Evolutionary conservation across 1,140 invertebrate species (phyloP).

Genomic region (Bombyx mandarina): DNA sequence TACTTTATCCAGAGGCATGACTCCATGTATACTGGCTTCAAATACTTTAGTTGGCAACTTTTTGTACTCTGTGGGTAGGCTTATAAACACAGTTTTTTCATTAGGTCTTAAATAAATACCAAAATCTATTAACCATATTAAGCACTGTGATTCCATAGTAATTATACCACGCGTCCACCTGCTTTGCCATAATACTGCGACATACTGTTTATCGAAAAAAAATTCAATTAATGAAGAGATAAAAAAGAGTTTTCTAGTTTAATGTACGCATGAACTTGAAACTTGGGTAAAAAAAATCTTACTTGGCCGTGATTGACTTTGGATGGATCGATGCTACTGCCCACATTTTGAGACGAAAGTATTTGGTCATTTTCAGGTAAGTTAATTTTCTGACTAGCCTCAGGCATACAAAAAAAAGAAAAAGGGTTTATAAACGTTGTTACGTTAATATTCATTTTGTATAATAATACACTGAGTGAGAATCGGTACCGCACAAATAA

Average conservation of each 20-base stretch:
- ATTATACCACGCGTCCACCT: slow-evolving; percentile 41
- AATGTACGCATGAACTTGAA: no score
- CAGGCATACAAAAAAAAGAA: slow-evolving; percentile 31
- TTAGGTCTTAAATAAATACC: slow-evolving; percentile 31
- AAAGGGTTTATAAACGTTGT: slow-evolving; percentile 39
- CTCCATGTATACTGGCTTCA: slow-evolving; percentile 49
- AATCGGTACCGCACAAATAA: no score
- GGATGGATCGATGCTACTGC: slow-evolving; percentile 7
- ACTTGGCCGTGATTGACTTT: slow-evolving; percentile 34
- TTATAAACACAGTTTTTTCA: slow-evolving; percentile 24
- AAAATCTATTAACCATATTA: slow-evolving; percentile 45
- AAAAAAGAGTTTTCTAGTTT: background rate
- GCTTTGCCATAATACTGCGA: slow-evolving; percentile 38
- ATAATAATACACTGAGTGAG: no score
- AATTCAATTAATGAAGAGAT: slow-evolving; percentile 1
- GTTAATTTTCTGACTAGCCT: slow-evolving; percentile 8
- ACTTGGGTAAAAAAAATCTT: slow-evolving; percentile 4
- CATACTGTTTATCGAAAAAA: slow-evolving; percentile 29
- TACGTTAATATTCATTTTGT: slow-evolving; percentile 24
- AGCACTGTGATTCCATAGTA: slow-evolving; percentile 30
- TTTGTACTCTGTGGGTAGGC: slow-evolving; percentile 31
- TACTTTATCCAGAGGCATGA: slow-evolving; percentile 39
- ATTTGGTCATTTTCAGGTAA: background rate
- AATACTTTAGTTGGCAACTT: slow-evolving; percentile 39
- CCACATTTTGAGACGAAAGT: background rate